These are phyloP conservation scores for Hybognathus amarus DNA, from an alignment of 2,797 vertebrate genomes.

Conservation along the genomic window DNA sequence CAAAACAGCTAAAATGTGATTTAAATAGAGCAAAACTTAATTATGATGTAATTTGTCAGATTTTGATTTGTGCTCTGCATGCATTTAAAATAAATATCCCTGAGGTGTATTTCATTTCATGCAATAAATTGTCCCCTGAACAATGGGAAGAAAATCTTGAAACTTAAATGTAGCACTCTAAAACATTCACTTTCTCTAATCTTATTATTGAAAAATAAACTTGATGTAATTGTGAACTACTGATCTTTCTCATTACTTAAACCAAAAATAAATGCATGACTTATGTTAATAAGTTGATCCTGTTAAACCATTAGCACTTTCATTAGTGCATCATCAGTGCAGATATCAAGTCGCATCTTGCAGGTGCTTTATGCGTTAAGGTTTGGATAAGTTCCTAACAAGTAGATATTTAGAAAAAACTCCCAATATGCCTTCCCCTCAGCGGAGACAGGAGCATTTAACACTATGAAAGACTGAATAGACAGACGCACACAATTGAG, in stretches of 20 bases:
- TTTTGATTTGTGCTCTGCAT: not conserved
- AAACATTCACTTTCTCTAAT: not conserved
- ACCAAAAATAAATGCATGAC: not conserved
- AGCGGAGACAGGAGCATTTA: constrained; percentile 1
- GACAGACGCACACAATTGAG: constrained; percentile 35
- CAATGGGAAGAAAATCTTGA: not conserved
- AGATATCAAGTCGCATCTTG: constrained; percentile 28
- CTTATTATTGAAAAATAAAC: not conserved
- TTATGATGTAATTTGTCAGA: not conserved
- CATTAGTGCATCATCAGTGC: not conserved
- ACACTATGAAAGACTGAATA: constrained; percentile 36
- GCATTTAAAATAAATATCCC: not conserved
- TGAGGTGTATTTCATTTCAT: not conserved
- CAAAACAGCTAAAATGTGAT: not conserved
- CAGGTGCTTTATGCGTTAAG: constrained; percentile 67
- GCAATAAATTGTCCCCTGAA: not conserved
- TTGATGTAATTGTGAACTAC: not conserved
- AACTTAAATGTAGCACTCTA: not conserved
- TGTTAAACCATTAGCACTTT: not conserved
- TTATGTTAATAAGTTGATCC: not conserved
- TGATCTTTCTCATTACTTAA: not conserved
- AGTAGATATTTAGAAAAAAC: not conserved
- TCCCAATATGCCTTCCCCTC: not conserved
- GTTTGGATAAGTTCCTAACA: not conserved
- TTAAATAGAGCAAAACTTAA: not conserved